phyloP scores from a whole-genome alignment of 1,140 invertebrate genomes.

The Teleogryllus occipitalis region DNA sequence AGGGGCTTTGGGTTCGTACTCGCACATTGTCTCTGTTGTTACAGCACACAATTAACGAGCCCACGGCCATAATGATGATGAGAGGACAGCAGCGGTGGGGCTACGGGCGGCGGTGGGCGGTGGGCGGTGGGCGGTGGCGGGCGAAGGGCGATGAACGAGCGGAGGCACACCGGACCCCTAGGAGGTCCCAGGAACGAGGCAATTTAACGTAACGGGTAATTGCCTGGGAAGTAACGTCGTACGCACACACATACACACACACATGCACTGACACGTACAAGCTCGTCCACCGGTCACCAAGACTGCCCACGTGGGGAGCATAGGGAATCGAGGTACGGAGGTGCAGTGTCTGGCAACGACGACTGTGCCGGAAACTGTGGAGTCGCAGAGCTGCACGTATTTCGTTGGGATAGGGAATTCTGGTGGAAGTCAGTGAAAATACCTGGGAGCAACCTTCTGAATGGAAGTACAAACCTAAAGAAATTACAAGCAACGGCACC shows the following conservation, averaged over 20 bases:
- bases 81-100: neutral
- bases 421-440: no score
- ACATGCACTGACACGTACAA: neutral
- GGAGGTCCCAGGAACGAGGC: neutral
- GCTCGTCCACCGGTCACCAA: no score
- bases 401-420: no score
- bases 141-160: neutral
- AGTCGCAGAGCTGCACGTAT: no score
- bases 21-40: neutral
- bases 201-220: neutral
- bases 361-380: no score
- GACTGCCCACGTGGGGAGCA: no score
- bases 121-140: no score
- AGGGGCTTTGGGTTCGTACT: neutral
- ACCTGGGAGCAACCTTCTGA: no score
- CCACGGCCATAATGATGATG: neutral
- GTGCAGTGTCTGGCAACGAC: no score
- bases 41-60: constrained; percentile 3
- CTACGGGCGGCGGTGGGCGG: neutral
- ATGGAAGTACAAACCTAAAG: no score
- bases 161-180: neutral
- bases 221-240: neutral
- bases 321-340: no score
- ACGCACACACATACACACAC: neutral
- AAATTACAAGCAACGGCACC: no score